Evolutionary conservation across 2,888 invertebrate genomes (phyloP), one percentile per base, ranked within the genome.

Genomic region (Azorinus chamasolen): DNA sequence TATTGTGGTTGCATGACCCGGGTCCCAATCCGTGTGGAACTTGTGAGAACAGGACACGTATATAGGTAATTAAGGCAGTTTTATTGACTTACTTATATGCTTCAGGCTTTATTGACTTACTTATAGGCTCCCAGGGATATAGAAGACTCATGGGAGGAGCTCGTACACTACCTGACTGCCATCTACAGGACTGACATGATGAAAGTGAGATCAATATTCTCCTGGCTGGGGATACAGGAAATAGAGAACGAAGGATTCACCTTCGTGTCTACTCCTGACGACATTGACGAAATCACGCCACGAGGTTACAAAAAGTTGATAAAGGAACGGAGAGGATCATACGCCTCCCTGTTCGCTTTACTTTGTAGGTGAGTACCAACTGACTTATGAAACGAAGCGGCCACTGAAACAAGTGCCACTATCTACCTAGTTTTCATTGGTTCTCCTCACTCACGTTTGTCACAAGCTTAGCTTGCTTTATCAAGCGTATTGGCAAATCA

Each of bases 261-360:
- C 25, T 58, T 70, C 12, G 74, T 81, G 3, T 45, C 68, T 0
- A 64, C 63, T 8, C 76, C 80, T 2, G 46, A 41, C 18, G 61
- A 64, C 22, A 50, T 68, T 6, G 81, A 71, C 14, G 58, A 74
- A 0, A 69, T 61, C 45, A 84, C 81, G 10, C 83, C 83, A 5
- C 18, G 77, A 16, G 81, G 81, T 14, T 84, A 75, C 53, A 84
- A 81, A 63, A 81, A 73, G 37, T 51, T 78, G 20, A 84, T 84
- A 8, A 70, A 81, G 41, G 46, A 71, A 16, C 43, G 78, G 46
- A 64, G 75, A 20, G 81, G 74, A 2, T 79, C 79, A 43, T 84
- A 84, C 53, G 71, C 83, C 8, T 73, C 79, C 1, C 68, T 84
- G 46, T 81, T 84, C 46, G 77, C 81, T 6, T 50, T 81, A 0